Conservation (phyloP, 1,140 invertebrate genomes). For the Teleogryllus occipitalis region DNA sequence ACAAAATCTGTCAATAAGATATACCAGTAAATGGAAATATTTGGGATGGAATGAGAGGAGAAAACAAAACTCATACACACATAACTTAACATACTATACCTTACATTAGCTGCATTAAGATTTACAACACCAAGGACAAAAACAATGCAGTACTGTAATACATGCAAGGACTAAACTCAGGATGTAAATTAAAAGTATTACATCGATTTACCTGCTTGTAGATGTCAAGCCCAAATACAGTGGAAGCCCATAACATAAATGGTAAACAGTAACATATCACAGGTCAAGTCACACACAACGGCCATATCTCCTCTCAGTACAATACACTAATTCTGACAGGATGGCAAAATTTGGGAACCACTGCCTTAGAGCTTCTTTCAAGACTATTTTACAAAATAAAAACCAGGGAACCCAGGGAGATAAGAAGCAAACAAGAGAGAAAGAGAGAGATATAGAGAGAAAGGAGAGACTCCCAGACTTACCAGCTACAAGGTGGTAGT, state of each 20-base stretch:
- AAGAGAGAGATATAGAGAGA: background rate
- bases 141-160: background rate
- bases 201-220: background rate
- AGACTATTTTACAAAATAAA: background rate
- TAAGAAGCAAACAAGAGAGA: constrained; percentile 4
- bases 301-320: background rate
- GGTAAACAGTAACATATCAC: background rate
- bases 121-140: background rate
- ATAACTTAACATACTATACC: background rate
- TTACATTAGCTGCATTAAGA: background rate
- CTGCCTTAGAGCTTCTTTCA: background rate
- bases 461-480: constrained; percentile 3
- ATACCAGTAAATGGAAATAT: background rate
- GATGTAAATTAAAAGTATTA: background rate
- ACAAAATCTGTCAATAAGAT: background rate
- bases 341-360: background rate
- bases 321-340: too few species aligned
- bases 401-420: background rate
- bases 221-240: background rate
- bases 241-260: background rate
- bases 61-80: background rate
- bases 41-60: background rate
- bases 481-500: constrained; percentile 3
- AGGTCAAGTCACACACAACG: background rate
- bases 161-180: background rate